Conservation (phyloP, 1,140 invertebrate genomes). For the Hestina assimilis region DNA sequence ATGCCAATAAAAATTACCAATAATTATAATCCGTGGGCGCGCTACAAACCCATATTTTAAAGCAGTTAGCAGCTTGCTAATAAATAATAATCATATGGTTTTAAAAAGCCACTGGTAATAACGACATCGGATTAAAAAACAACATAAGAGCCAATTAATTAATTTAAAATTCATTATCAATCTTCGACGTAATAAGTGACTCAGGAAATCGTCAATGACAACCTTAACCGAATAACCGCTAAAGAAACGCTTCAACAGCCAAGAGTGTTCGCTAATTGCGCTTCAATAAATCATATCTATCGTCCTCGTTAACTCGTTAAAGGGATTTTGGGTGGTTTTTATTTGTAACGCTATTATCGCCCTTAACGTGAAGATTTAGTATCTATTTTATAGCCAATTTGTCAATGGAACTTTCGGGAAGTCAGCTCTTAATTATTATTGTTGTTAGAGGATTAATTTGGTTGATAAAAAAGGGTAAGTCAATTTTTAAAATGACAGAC, state of each 20-base stretch:
- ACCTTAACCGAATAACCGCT: background rate
- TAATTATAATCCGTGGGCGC: no score
- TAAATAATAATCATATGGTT: no score
- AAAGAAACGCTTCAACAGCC: conserved; percentile 2
- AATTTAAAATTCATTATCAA: background rate
- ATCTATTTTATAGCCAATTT: background rate
- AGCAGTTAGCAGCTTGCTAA: no score
- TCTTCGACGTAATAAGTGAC: background rate
- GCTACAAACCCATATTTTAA: no score
- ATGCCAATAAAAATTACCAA: no score
- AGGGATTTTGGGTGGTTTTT: background rate
- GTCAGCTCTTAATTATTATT: background rate
- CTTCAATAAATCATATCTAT: conserved; percentile 47
- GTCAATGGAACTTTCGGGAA: background rate
- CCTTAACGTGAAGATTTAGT: background rate
- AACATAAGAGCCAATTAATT: no score
- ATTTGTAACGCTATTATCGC: conserved; percentile 4
- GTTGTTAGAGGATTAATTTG: background rate
- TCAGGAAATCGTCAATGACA: background rate
- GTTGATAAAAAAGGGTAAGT: background rate
- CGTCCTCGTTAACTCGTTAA: conserved; percentile 17
- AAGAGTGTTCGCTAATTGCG: conserved; percentile 33
- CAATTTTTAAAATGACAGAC: background rate
- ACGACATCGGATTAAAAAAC: no score
- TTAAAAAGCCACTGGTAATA: no score